phyloP scores from a whole-genome alignment of 2,797 vertebrate species.

The Tolypeutes matacus region DNA sequence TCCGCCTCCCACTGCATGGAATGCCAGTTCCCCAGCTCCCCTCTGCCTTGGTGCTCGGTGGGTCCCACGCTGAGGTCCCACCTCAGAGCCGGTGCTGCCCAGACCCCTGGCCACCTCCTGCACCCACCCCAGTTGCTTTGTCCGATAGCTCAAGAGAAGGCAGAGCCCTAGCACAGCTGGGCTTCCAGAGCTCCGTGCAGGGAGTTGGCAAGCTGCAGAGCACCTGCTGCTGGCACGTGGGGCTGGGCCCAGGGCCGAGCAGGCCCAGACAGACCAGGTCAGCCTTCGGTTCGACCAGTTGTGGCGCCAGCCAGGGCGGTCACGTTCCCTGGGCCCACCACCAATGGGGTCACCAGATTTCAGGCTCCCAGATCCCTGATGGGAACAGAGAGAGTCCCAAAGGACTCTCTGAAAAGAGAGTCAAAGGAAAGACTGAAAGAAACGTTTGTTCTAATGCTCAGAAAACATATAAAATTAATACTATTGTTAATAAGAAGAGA shows the following conservation, averaged over 20 bases:
- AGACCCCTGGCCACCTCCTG: neutral
- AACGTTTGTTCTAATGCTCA: neutral
- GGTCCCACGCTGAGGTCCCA: constrained; percentile 70
- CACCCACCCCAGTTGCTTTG: neutral
- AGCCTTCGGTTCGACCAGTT: constrained; percentile 59
- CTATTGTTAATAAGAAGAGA: constrained; percentile 15
- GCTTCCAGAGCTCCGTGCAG: constrained; percentile 67
- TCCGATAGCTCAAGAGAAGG: constrained; percentile 76
- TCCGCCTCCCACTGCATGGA: constrained; percentile 77
- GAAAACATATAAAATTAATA: neutral
- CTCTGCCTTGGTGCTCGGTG: constrained; percentile 82
- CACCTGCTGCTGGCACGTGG: constrained; percentile 45
- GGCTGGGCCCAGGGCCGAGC: constrained; percentile 57
- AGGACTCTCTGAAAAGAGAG: too few species aligned
- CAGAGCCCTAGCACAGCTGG: constrained; percentile 56
- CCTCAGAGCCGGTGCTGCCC: constrained; percentile 53
- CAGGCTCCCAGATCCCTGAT: constrained; percentile 86
- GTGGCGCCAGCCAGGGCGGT: constrained; percentile 68
- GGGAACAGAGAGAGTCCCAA: constrained; percentile 83
- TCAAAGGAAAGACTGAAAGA: neutral
- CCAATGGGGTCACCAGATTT: constrained; percentile 74
- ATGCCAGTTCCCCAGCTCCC: constrained; percentile 73
- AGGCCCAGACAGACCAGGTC: constrained; percentile 11
- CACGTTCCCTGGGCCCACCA: constrained; percentile 68
- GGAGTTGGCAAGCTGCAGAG: constrained; percentile 54